Evolutionary conservation across 2,113 vertebrate species (phyloP), one percentile per base, ranked within the genome.

Genomic region (Rattus rattus): DNA sequence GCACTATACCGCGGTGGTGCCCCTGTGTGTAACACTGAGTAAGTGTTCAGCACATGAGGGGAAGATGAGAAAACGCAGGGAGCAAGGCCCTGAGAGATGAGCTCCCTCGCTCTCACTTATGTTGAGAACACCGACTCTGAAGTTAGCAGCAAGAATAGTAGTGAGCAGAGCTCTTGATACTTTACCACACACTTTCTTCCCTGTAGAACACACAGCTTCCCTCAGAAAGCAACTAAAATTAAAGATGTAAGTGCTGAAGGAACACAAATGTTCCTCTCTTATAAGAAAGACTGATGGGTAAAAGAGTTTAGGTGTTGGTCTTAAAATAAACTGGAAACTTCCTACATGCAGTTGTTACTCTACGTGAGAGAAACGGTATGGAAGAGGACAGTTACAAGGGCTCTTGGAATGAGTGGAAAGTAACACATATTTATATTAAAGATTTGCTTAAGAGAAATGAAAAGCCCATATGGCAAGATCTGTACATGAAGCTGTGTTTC

Each of bases 291-390:
- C 59, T 52, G 12, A 90, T 14, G 10, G 11, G n/a, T 85, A 49
- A 77, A 76, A 65, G 10, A 91, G 28, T 81, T 84, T 70, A 97
- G 80, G 88, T 59, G 49, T 30, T 81, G 49, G 47, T 76, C 70
- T 95, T 49, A 90, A 94, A 88, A 92, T 88, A 80, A 96, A 83
- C 70, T 8, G 69, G 76, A 94, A 88, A 94, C 39, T 22, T 65
- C 33, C 87, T 72, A 67, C 26, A 49, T 52, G 36, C 6, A 54
- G 86, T 4, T 67, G 95, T 22, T 22, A 72, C 72, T 96, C 20
- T 10, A 80, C 61, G 22, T 26, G 17, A 54, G 77, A 94, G 39
- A 24, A 75, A 24, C 2, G 28, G 28, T 24, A 76, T 11, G 10
- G 28, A 70, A 81, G 70, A 88, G 76, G n/a, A 73, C 30, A 83